Conservation (phyloP, 2,113 vertebrate genomes). For the Pomatostomus ruficeps region DNA sequence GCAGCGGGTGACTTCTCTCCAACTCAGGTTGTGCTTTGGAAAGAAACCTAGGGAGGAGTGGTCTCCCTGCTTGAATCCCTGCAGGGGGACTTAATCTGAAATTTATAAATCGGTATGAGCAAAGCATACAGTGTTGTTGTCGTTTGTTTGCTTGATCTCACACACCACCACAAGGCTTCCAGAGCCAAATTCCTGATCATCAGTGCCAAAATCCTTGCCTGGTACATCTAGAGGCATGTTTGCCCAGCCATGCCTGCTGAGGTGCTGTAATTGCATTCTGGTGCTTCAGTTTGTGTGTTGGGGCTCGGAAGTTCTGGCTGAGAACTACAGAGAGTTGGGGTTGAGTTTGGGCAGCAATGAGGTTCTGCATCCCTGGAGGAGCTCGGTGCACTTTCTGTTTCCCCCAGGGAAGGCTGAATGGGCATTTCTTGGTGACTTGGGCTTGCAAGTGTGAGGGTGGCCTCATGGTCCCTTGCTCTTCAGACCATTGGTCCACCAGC, state of each 20-base stretch:
- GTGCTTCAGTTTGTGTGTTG: background rate
- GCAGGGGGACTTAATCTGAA: background rate
- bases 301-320: background rate
- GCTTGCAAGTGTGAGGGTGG: background rate
- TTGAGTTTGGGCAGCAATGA: background rate
- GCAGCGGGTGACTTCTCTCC: background rate
- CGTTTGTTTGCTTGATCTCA: background rate
- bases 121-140: background rate
- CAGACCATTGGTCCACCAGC: background rate
- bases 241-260: background rate
- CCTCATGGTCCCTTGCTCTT: background rate
- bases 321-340: background rate
- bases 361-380: background rate
- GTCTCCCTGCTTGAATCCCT: background rate
- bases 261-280: background rate
- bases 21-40: background rate
- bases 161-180: background rate
- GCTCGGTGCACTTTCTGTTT: background rate
- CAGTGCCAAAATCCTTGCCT: background rate
- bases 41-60: background rate
- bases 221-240: background rate
- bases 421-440: background rate
- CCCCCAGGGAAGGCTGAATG: background rate
- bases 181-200: background rate
- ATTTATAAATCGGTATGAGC: rapidly evolving